Base-by-base conservation (phyloP, 2,797 vertebrate species). In the Peromyscus nudipes region DNA sequence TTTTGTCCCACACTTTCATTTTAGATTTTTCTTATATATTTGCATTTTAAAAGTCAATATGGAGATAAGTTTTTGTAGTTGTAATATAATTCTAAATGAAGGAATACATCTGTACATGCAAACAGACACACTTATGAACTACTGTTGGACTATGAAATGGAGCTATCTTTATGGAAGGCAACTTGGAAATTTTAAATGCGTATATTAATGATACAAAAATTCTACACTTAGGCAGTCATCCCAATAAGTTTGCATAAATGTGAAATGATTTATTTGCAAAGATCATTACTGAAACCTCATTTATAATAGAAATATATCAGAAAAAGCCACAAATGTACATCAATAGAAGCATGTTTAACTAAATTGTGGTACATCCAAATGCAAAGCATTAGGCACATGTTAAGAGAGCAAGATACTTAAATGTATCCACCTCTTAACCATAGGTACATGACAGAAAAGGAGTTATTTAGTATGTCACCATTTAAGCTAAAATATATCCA, bases 301-400 rank as follows among this genome's bases (percentile, higher is more conserved):
- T 96, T 90, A 84, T 85, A 86, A 31, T 14, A 75, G 67, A 46
- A 94, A 83, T 79, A 86, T 52, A 89, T 52, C 88, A 91, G 62
- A 89, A 96, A 92, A 21, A 71, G 83, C 76, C 25, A 4, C 73
- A 92, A 90, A 94, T 90, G 3, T 27, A 57, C 17, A 91, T 57
- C 17, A 57, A 1, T 85, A 1, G 4, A 46, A 4, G 31, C 21
- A 27, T 89, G 43, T 12, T 85, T 89, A 89, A 95, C 80, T 88
- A 87, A 52, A 92, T 76, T 46, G 76, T 34, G 11, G 23, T 57
- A 62, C 1, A 69, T 65, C 0, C 23, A 75, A 94, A 82, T 69
- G 87, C 7, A 85, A 91, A 95, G 43, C 8, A 94, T 3, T n/a
- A 7, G 62, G 55, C 3, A 80, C 79, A 46, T 94, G 43, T 88